These are phyloP conservation scores for Synaphobranchus kaupii DNA, from an alignment of 2,797 vertebrate species.

Conservation along the genomic window DNA sequence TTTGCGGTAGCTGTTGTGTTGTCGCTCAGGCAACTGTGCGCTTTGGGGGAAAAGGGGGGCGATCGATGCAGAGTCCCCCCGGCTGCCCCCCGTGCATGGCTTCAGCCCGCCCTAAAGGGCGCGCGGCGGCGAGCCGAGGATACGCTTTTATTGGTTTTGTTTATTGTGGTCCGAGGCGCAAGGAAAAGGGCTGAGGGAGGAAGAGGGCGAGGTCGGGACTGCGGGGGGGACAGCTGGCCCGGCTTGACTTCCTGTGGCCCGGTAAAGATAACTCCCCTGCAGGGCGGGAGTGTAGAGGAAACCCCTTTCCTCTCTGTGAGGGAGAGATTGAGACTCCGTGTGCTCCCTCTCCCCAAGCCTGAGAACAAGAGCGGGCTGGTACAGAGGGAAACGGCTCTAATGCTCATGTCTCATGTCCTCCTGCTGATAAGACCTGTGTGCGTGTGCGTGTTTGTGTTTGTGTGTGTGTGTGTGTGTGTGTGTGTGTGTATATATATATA, in stretches of 20 bases:
- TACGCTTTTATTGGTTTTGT: neutral
- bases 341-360: neutral
- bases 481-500: neutral
- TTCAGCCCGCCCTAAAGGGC: neutral
- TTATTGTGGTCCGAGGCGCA: neutral
- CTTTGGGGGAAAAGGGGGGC: neutral
- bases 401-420: neutral
- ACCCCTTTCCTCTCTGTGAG: conserved; percentile 9
- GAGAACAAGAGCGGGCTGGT: conserved; percentile 12
- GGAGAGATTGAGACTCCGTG: neutral
- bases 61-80: neutral
- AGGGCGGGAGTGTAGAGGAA: conserved; percentile 17
- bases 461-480: conserved; percentile 14
- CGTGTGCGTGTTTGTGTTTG: conserved; percentile 11
- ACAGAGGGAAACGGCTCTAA: neutral
- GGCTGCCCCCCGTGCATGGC: neutral
- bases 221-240: neutral
- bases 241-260: conserved; percentile 13
- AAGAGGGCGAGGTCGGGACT: conserved; percentile 20
- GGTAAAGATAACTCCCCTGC: conserved; percentile 13
- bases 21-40: neutral
- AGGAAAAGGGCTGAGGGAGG: conserved; percentile 27
- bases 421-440: conserved; percentile 18
- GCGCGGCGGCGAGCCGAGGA: neutral
- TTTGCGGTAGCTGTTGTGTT: neutral